Evolutionary conservation across 2,113 vertebrate species (phyloP), one percentile per base, ranked within the genome.

Genomic region (Varanus salvator): DNA sequence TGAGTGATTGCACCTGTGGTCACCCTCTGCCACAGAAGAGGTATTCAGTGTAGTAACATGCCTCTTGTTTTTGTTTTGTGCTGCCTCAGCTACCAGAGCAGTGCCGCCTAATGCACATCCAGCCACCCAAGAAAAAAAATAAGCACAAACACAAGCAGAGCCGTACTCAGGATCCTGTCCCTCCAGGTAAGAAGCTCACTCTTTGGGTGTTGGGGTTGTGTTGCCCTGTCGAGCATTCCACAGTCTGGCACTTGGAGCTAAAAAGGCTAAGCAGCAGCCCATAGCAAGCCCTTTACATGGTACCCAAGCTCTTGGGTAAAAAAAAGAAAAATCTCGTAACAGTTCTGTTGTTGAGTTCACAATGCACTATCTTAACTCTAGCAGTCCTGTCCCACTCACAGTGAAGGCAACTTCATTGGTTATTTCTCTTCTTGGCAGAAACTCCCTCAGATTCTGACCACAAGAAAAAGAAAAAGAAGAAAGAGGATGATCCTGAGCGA

Each of bases 401-500:
- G 54, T 21, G 52, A 57, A 34, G 60, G 12, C 8, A 74, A 31
- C 19, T 74, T 52, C 54, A 80, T 5, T 12, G 23, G 27, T 0
- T 0, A 0, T 27, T 23, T 0, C 21, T 29, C 0, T 1, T 85
- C 68, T 2, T 69, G 52, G 75, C 90, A 99, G 99, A 99, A 97
- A 99, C 98, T 0, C 98, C 99, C 1, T 99, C 99, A 8, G 99
- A 99, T 93, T 98, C 98, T 0, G 99, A 99, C 96, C 99, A 99
- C 95, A 99, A 99, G 96, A 99, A 99, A 94, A 99, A 99, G 96
- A 99, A 99, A 96, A 99, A 99, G 97, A 99, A 99, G 95, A 98
- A 98, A 90, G 99, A 99, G 0, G 99, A 99, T 31, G 99, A 99
- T 94, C 99, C 99, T 0, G 99, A 99, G 50, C 96, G 99, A 90